These are phyloP conservation scores for Myopa testacea DNA, from an alignment of 2,888 invertebrate genomes.

Conservation along the genomic window DNA sequence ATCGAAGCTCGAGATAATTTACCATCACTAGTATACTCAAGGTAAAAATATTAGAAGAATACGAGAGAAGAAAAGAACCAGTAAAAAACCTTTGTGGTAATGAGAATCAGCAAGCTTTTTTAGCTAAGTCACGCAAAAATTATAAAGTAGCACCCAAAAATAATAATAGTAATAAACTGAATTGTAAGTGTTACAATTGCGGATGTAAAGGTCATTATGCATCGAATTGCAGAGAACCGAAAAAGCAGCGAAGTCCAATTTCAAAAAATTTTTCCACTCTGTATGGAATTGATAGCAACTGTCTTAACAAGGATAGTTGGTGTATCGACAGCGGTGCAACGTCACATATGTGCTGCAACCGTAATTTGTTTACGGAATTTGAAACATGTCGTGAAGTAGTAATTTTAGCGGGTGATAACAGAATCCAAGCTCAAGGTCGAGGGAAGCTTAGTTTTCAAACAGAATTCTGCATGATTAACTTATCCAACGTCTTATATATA, in stretches of 20 bases:
- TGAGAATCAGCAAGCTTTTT: slow-evolving; percentile 40
- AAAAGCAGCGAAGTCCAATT: slow-evolving; percentile 10
- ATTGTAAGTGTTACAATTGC: slow-evolving; percentile 42
- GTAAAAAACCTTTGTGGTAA: slow-evolving; percentile 9
- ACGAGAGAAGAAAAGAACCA: too few species aligned
- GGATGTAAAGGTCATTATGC: slow-evolving; percentile 42
- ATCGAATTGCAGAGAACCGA: slow-evolving; percentile 36
- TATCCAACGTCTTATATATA: too few species aligned
- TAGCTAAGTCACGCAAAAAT: slow-evolving; percentile 9
- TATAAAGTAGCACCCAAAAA: slow-evolving; percentile 15
- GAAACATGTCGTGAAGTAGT: too few species aligned
- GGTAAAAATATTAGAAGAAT: slow-evolving; percentile 37
- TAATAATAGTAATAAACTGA: slow-evolving; percentile 14
- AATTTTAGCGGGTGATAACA: too few species aligned
- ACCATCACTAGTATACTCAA: slow-evolving; percentile 38
- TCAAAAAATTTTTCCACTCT: not conserved
- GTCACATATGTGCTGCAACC: slow-evolving; percentile 38
- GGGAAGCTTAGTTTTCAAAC: too few species aligned
- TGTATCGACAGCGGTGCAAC: slow-evolving; percentile 40
- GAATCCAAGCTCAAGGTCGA: too few species aligned
- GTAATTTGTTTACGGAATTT: slow-evolving; percentile 35
- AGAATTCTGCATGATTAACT: too few species aligned
- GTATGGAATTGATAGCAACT: not conserved
- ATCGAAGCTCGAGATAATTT: slow-evolving; percentile 32
- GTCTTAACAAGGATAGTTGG: slow-evolving; percentile 19